Conservation (phyloP, 2,888 invertebrate genomes). For the Leucozona laternaria region DNA sequence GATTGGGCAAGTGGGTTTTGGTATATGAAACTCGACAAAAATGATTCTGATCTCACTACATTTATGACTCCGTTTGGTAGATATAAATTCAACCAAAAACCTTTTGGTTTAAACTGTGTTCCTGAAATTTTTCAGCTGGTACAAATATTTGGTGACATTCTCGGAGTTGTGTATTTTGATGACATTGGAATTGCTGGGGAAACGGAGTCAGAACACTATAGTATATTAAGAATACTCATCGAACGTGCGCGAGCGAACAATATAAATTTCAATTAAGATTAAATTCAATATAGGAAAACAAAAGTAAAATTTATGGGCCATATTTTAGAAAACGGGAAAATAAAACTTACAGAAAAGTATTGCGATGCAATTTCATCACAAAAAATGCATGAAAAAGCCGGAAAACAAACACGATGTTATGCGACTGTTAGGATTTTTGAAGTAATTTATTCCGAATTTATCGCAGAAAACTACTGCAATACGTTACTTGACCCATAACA, state of each 20-base stretch:
- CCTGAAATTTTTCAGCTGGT: constrained; percentile 80
- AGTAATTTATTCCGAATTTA: constrained; percentile 76
- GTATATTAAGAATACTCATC: constrained; percentile 18
- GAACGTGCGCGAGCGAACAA: neutral
- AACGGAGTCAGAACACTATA: constrained; percentile 69
- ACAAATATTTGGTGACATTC: constrained; percentile 79
- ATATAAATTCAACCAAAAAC: constrained; percentile 62
- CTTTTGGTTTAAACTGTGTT: constrained; percentile 79
- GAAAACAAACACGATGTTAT: constrained; percentile 46
- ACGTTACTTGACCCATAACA: constrained; percentile 32
- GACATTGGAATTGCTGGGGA: constrained; percentile 78
- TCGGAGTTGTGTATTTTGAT: constrained; percentile 80
- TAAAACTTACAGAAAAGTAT: constrained; percentile 61
- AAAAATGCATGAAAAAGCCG: constrained; percentile 39
- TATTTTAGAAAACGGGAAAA: constrained; percentile 65
- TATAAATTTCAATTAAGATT: constrained; percentile 77
- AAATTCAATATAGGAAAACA: constrained; percentile 75
- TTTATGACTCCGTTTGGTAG: too few relatives aligned
- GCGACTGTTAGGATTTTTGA: constrained; percentile 61
- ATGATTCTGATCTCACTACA: constrained; percentile 75
- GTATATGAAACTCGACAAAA: constrained; percentile 74
- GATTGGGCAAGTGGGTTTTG: constrained; percentile 62
- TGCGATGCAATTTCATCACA: constrained; percentile 59
- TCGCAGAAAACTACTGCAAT: constrained; percentile 50
- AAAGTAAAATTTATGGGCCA: constrained; percentile 77